phyloP scores from a whole-genome alignment of 2,888 invertebrate genomes.

The Mimachlamys varia region DNA sequence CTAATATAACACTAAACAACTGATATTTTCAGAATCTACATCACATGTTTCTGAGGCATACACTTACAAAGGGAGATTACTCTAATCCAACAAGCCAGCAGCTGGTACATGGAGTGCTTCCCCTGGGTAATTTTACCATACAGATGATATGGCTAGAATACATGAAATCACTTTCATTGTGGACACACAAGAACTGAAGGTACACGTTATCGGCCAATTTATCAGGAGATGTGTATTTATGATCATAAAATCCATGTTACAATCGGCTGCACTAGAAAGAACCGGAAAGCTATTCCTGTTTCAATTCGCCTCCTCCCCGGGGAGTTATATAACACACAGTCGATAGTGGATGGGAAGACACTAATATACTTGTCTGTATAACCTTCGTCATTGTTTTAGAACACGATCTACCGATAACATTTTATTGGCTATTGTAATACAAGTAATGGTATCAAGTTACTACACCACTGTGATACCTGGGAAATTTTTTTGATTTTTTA shows the following conservation, averaged over 20 bases:
- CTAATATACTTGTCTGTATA: not conserved
- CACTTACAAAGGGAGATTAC: not conserved
- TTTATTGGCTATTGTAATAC: not conserved
- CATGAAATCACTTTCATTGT: not conserved
- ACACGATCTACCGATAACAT: constrained; percentile 1
- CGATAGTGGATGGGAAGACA: not conserved
- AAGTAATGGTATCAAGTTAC: not conserved
- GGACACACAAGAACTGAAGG: not conserved
- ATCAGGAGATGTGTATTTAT: not conserved
- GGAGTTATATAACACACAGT: not conserved
- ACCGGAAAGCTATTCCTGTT: not conserved
- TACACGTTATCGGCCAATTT: not conserved
- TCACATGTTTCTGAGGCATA: too few species aligned
- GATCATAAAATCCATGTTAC: not conserved
- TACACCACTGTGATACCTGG: too few species aligned
- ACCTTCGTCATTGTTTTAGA: not conserved
- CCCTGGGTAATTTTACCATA: not conserved
- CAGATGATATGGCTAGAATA: not conserved
- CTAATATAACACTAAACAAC: too few species aligned
- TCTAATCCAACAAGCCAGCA: not conserved
- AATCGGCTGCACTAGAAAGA: not conserved
- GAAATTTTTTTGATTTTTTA: not conserved
- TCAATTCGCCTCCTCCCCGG: not conserved
- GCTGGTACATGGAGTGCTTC: not conserved
- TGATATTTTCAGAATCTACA: too few species aligned